Conservation (phyloP, 2,888 invertebrate species). For the Andrena fulva region DNA sequence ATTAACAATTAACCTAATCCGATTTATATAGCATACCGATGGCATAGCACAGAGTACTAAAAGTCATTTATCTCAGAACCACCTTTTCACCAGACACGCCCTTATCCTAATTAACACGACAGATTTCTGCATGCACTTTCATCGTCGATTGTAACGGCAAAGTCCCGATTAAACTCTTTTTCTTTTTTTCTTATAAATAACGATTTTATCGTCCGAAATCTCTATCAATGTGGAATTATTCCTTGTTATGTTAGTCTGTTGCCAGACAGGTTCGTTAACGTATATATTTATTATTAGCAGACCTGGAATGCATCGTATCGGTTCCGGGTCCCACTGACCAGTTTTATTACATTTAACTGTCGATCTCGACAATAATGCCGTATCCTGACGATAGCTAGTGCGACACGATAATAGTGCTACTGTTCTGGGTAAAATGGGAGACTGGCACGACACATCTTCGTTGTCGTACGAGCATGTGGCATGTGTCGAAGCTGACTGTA, state of each 20-base stretch:
- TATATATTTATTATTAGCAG: constrained; percentile 76
- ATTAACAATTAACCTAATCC: too few species aligned
- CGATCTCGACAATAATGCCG: constrained; percentile 57
- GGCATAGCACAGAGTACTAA: too few species aligned
- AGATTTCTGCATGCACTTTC: not conserved
- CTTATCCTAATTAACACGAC: not conserved
- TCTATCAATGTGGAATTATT: constrained; percentile 66
- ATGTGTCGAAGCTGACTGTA: constrained; percentile 72
- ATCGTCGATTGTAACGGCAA: constrained; percentile 62
- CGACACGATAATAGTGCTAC: constrained; percentile 74
- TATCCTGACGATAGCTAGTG: constrained; percentile 75
- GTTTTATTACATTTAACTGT: constrained; percentile 74
- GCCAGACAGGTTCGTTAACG: constrained; percentile 62
- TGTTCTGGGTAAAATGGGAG: constrained; percentile 72
- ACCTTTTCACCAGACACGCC: too few species aligned
- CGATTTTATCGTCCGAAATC: constrained; percentile 63
- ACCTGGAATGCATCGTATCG: constrained; percentile 82
- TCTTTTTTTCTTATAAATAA: constrained; percentile 59
- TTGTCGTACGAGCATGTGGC: constrained; percentile 71
- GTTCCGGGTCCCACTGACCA: constrained; percentile 81
- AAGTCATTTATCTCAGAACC: too few species aligned
- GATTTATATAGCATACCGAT: too few species aligned
- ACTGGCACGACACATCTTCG: constrained; percentile 72
- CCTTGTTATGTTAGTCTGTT: constrained; percentile 37
- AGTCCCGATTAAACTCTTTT: constrained; percentile 47